Base-by-base conservation (phyloP, 2,888 invertebrate species). In the Neoaliturus tenellus region DNA sequence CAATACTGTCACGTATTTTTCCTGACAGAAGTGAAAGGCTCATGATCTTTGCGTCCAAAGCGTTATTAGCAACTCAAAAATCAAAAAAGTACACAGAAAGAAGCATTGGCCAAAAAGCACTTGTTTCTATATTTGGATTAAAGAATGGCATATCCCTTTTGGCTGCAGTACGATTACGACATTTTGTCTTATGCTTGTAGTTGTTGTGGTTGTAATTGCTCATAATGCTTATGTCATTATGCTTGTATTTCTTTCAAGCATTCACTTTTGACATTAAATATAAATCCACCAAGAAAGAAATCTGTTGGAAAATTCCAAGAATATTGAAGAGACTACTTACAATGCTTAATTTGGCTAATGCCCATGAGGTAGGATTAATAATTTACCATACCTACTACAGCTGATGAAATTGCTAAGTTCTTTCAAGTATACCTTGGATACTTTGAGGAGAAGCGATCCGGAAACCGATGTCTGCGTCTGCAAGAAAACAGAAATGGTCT, bases 51-150 rank as follows among this genome's bases (percentile, higher is more conserved):
- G 62, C 55, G 39, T 73, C 73, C 33, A 51, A 55, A 31, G 39
- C 20, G 6, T 39, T 80, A 25, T 44, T 33, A 12, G 14, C n/a
- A 5, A 28, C 80, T 14, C 48, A 83, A 80, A 51, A 33, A 39
- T n/a, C 44, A 41, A 23, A 80, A 83, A 31, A 25, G 55, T 35
- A 80, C 58, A 28, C 17, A 44, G n/a, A 73, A 84, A 71, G 75
- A 82, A 41, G 81, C 48, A 35, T 44, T 62, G 44, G 69, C 51
- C 80, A 83, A 31, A 83, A 83, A 31, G 51, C 48, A n/a, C 39
- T 73, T 14, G 35, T 55, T n/a, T 39, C 67, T 2, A 67, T 67
- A 14, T 31, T 67, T 67, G 67, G 67, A 33, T 33, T 33, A 5
- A 67, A 67, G n/a, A 67, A 31, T 33, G 58, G 58, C 10, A 28